Base-by-base conservation (phyloP, 2,888 invertebrate genomes). In the Timema podura region DNA sequence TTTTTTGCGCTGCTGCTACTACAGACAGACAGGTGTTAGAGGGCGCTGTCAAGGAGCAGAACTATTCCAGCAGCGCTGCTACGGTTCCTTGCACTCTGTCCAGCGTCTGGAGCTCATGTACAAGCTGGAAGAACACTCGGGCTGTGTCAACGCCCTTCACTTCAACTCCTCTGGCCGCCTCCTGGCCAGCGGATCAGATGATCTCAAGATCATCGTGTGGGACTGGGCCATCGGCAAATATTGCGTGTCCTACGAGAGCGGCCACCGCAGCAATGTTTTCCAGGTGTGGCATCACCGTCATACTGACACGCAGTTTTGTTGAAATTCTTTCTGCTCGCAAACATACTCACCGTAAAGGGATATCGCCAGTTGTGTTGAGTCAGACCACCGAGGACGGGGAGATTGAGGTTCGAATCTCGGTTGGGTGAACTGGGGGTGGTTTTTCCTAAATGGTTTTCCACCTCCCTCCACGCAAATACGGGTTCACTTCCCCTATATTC, bases 91-190 rank as follows among this genome's bases (percentile, higher is more conserved):
- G 45, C 90, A 92, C 78, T 87, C 89, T 74, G 91, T 95, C 10
- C 91, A 94, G 80, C 88, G 93, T 75, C 84, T 97, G 79, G 89
- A 93, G 79, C 85, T 93, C 65, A 87, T 91, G 80, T 88, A 90
- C 76, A 87, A 88, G 77, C 84, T 97, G 76, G 86, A 89, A 73
- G 88, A 88, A 74, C 97, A 97, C 80, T 85, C 83, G 76, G 96
- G 96, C 73, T 96, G 96, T 84, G 96, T 97, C 5, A 97, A 97
- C 83, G 90, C 93, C 72, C 86, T 97, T 70, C 91, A 94, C 82
- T 97, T 97, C 81, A 96, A 96, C 79, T 87, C 88, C 72, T 83
- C 87, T 80, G 92, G 92, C 5, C 86, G 89, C 61, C 83, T 92
- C 64, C 81, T 97, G 72, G 94, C 92, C 5, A 94, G 94, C 75